Conservation (phyloP, 2,113 vertebrate genomes). For the Pimephales promelas region DNA sequence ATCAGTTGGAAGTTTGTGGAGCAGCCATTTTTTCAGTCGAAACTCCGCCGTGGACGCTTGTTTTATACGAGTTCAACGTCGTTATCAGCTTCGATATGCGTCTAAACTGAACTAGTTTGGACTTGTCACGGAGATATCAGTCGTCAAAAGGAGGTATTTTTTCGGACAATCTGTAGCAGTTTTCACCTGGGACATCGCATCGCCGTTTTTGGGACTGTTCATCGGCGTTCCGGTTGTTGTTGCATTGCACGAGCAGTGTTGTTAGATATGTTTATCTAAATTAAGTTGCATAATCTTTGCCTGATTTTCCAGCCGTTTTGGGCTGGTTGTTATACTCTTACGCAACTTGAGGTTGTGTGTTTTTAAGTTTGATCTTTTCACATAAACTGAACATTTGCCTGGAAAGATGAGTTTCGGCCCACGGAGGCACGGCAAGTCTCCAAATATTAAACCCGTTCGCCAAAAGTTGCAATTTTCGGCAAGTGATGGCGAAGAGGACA, state of each 20-base stretch:
- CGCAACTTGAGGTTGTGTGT: not conserved
- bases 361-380: not conserved
- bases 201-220: conserved; percentile 22
- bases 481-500: conserved; percentile 89
- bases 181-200: not conserved
- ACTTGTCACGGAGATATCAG: conserved; percentile 16
- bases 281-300: not conserved
- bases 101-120: conserved; percentile 52
- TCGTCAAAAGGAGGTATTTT: not conserved
- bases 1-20: conserved; percentile 4
- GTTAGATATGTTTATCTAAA: conserved; percentile 32
- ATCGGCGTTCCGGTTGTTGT: conserved; percentile 9
- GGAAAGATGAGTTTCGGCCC: conserved; percentile 71
- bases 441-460: conserved; percentile 73
- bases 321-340: not conserved
- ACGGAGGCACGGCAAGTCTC: conserved; percentile 67
- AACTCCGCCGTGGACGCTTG: conserved; percentile 8
- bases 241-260: not conserved
- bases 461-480: conserved; percentile 84
- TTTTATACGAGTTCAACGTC: not conserved
- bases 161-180: not conserved
- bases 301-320: conserved; percentile 24
- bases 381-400: conserved; percentile 51
- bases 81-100: not conserved
- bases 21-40: conserved; percentile 47